Evolutionary conservation across 2,888 invertebrate species (phyloP), one percentile per base, ranked within the genome.

Genomic region (Ectropis crepuscularia): DNA sequence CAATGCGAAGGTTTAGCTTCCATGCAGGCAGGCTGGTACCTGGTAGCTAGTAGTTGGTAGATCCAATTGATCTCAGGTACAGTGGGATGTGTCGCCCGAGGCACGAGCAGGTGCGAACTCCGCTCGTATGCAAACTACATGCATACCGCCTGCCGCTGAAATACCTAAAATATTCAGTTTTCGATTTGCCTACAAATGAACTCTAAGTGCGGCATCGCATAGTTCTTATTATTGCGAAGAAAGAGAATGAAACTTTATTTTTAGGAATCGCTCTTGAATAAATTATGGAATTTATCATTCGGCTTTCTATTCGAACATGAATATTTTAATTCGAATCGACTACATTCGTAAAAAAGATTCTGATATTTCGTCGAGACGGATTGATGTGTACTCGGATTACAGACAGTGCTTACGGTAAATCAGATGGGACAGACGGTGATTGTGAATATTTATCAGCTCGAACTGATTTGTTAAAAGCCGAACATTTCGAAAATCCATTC

Each of bases 131-230:
- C 57, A 53, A 60, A 57, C 53, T 57, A 50, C 59, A 60, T 65
- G 64, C 64, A 61, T 48, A 41, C 47, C 55, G 50, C 48, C 51
- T 59, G 64, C 54, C 28, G 46, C 59, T 53, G 55, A 57, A 47
- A 48, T 48, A 61, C 57, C 53, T 65, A 53, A 65, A 65, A 65
- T 65, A 65, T 65, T 65, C 64, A 65, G 53, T 47, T 65, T 65
- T 61, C 64, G 53, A 65, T 65, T 65, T 65, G 64, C 64, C 53
- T 65, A 60, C 60, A 65, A 61, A 65, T 60, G 64, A 65, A 60
- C 12, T 57, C 51, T 65, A 61, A 64, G 60, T 60, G 54, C 47
- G 41, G 43, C 49, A 53, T 63, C 51, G 47, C 53, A 49, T 63
- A 60, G 50, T 48, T 61, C 55, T 61, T 60, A 60, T 47, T 59